Base-by-base conservation (phyloP, 2,113 vertebrate genomes). In the Amblyornis subalaris region DNA sequence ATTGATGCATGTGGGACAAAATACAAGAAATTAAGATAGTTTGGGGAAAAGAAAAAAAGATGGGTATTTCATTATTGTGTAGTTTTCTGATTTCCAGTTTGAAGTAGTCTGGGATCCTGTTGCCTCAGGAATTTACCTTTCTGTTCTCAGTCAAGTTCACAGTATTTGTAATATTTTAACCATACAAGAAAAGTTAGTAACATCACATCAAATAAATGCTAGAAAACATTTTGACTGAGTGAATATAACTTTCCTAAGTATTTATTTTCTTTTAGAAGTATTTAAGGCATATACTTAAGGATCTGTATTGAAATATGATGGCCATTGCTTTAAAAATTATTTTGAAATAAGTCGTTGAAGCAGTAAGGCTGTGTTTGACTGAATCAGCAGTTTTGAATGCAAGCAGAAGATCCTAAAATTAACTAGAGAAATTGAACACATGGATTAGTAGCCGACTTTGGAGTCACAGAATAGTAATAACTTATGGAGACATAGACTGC, bases 61-160 rank as follows among this genome's bases (percentile, higher is more conserved):
- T 31, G 13, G 0, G 0, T 5, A 2, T 86, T 85, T 62, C 8
- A 21, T 31, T 54, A 45, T 18, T 35, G 18, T 51, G 36, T 54
- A 22, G 2, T 51, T 84, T 66, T 33, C 44, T 48, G 18, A 28
- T 88, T 90, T 54, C 19, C 29, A n/a, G 35, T 73, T 60, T 89
- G 36, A 48, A 77, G 38, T 77, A 62, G 48, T 50, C 66, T 77
- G 31, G 15, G 25, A 40, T 85, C 69, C 40, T 67, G 7, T 48
- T 86, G 36, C 38, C n/a, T 94, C 57, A 72, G 35, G 31, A 73
- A 23, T 77, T 91, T 82, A 24, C 9, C 3, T 53, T 85, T 85
- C 17, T 33, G 23, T 67, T 55, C 31, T 85, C 15, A 35, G 3
- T 78, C 61, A 73, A 22, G 10, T 60, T 76, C 23, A 51, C 12